Evolutionary conservation across 2,888 invertebrate genomes (phyloP).

Genomic region (Siphonodentalium dalli): DNA sequence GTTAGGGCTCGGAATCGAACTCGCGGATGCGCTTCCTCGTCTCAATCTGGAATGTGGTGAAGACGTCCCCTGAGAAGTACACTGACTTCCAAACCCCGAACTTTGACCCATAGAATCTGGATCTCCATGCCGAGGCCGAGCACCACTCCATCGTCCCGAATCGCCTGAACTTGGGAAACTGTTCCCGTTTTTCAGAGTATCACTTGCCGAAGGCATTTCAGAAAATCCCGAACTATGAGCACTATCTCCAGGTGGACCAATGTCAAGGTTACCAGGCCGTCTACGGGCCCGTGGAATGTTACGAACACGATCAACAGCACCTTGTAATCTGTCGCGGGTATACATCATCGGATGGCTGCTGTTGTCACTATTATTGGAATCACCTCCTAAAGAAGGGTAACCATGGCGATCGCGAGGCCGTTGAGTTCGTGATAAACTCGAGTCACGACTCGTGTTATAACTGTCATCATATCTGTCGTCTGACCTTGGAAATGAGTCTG

Average conservation of each 20-base stretch:
- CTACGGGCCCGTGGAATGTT: constrained; percentile 32
- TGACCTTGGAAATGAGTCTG: too few species aligned
- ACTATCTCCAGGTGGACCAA: too few species aligned
- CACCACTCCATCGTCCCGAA: constrained; percentile 11
- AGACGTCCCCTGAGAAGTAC: constrained; percentile 51
- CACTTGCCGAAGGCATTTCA: too few species aligned
- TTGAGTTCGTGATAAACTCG: too few species aligned
- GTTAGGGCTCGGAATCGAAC: neutral
- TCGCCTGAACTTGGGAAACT: constrained; percentile 4
- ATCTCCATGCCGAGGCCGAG: constrained; percentile 32
- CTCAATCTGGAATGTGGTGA: too few species aligned
- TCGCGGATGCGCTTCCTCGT: too few species aligned
- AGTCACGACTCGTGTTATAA: too few species aligned
- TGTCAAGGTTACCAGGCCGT: constrained; percentile 18
- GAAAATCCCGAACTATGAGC: too few species aligned
- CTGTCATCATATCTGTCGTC: too few species aligned
- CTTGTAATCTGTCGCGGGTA: constrained; percentile 50
- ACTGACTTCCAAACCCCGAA: constrained; percentile 56
- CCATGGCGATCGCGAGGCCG: constrained; percentile 8
- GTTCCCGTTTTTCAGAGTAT: constrained; percentile 4
- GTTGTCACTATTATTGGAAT: constrained; percentile 35
- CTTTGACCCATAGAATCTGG: constrained; percentile 45
- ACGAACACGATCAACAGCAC: constrained; percentile 44
- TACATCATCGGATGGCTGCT: constrained; percentile 40
- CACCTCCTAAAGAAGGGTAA: constrained; percentile 7